Evolutionary conservation across 2,113 vertebrate genomes (phyloP), one percentile per base, ranked within the genome.

Genomic region (Notarius quadriscutis): DNA sequence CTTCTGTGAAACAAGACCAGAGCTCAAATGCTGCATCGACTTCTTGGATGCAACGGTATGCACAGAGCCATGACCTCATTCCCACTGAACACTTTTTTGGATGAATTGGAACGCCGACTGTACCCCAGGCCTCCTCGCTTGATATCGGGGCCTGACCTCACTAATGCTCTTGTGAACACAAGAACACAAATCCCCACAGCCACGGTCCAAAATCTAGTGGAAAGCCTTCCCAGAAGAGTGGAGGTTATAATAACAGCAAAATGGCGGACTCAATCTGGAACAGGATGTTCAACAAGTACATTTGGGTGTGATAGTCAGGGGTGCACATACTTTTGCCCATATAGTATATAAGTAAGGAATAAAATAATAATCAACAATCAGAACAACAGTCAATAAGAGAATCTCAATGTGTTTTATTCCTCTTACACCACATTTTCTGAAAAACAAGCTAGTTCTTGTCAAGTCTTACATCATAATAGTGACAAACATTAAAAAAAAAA

Each of bases 11-110:
- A 96, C 93, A 50, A 92, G 62, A 2, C 83, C 87, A 0, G 93
- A 95, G 2, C 94, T 97, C 55, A 90, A 92, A 78, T 91, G 91
- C 86, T 95, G 92, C 91, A 94, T 94, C 5, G 90, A 87, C 25
- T 93, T 97, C 82, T 93, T 94, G 81, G 93, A 97, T 1, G 94
- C 94, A 67, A 91, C 95, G 96, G 97, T 97, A 93, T 92, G 41
- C 78, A 80, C 78, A 53, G 17, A 58, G 17, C 78, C n/a, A 7
- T 2, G 15, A 80, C 4, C 4, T 2, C 20, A 78, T 53, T 53
- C 51, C 75, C 50, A n/a, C 14, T 55, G 1, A 57, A 80, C n/a
- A 80, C 15, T 55, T 78, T 27, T 41, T 30, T 11, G 34, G 41
- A 22, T 51, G 72, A 75, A 51, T 9, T 51, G 48, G 4, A 50